Evolutionary conservation across 2,888 invertebrate genomes (phyloP).

Genomic region (Hemicrepidius hirtus): DNA sequence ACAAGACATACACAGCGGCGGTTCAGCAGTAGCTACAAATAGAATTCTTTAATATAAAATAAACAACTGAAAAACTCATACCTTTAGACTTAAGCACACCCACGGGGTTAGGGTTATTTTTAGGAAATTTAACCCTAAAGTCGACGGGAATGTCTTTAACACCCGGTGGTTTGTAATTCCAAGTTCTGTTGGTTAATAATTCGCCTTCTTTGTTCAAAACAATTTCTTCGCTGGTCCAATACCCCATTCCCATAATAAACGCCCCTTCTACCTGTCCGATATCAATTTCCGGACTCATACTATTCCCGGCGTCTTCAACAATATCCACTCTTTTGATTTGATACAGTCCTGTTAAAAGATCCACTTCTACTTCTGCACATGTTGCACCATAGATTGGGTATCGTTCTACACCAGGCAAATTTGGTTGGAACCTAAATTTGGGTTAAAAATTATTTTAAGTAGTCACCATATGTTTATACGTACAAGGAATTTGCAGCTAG

Average conservation of each 20-base stretch:
- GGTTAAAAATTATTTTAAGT: background rate
- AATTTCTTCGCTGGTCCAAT: slow-evolving; percentile 83
- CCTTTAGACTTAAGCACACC: slow-evolving; percentile 86
- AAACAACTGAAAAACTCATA: slow-evolving; percentile 70
- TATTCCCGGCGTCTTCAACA: slow-evolving; percentile 83
- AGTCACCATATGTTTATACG: slow-evolving; percentile 29
- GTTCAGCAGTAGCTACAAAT: slow-evolving; percentile 78
- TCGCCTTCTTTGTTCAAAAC: slow-evolving; percentile 80
- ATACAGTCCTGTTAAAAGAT: slow-evolving; percentile 86
- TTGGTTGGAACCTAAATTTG: background rate
- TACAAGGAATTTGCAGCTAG: slow-evolving; percentile 77
- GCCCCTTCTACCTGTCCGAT: slow-evolving; percentile 86
- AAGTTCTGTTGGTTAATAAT: slow-evolving; percentile 83
- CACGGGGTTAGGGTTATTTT: slow-evolving; percentile 77
- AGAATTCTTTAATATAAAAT: background rate
- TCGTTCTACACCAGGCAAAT: background rate
- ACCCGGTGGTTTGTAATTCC: slow-evolving; percentile 86
- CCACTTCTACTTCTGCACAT: slow-evolving; percentile 83
- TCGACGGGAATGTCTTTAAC: slow-evolving; percentile 86
- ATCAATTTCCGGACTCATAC: slow-evolving; percentile 83
- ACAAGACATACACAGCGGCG: slow-evolving; percentile 75
- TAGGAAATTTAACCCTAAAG: slow-evolving; percentile 80
- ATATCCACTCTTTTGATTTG: slow-evolving; percentile 81
- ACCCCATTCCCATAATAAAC: slow-evolving; percentile 78
- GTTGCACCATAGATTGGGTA: slow-evolving; percentile 76